Evolutionary conservation across 2,797 vertebrate genomes (phyloP), one percentile per base, ranked within the genome.

Genomic region (Oophaga sylvatica): DNA sequence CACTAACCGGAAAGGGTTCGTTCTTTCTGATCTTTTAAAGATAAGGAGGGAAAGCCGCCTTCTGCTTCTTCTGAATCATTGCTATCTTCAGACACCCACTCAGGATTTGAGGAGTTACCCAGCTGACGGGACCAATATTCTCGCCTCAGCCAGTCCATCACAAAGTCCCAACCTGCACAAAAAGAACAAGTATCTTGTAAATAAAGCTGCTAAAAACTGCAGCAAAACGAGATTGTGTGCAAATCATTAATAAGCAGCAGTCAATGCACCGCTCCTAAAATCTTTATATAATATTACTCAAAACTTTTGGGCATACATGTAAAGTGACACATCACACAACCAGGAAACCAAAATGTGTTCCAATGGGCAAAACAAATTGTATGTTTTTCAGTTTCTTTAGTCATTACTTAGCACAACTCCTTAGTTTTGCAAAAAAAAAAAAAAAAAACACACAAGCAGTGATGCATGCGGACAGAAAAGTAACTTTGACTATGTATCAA

Each of bases 51-150:
- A 57, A 65, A 4, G 35, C 35, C 13, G 5, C 62, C 57, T 17
- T 91, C 92, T 0, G 86, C 86, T 83, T 91, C 91, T 62, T 91
- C 90, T 0, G 84, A 87, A 1, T 91, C 85, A 2, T 93, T 26
- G 48, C 13, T 92, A 10, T 91, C 94, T 59, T 93, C 94, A 0
- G 92, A 93, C 1, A 95, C 95, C 96, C 96, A 97, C 90, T 93
- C 92, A n/a, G 95, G 95, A 70, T 91, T 92, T 4, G 95, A 87
- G 16, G 90, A 95, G 56, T 95, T 96, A 60, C 96, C 96, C 88
- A 99, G 85, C 89, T 99, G 98, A 63, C 96, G 95, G 90, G 95
- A 97, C 98, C 97, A 99, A 90, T 96, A 99, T 0, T 96, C 95
- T 90, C 96, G 96, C 89, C 97, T 96, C 13, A 99, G 96, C 98